Base-by-base conservation (phyloP, 2,888 invertebrate genomes). In the Hymenopus coronatus region DNA sequence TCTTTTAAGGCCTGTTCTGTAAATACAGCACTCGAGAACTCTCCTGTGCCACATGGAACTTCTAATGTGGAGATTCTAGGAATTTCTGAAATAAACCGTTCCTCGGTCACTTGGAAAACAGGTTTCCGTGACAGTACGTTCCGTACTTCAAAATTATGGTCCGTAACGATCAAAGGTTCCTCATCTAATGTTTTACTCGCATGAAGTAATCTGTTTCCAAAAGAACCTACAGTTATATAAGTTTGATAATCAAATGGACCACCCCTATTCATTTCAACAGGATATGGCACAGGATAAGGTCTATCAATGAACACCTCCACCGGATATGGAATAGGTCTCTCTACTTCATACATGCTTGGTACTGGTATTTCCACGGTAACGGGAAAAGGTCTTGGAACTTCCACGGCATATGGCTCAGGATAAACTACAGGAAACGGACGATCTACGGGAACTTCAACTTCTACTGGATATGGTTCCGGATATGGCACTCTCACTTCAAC, bases 381-480 rank as follows among this genome's bases (percentile, higher is more conserved):
- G 27, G 95, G 95, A 90, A 96, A 96, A 92, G 95, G 95, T 15
- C 96, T 96, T 91, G 95, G 94, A 94, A 96, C 96, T 25, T 96
- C 96, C 92, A 95, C 95, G 93, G 96, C 96, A 89, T 96, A 96
- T 90, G 96, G 96, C 85, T 96, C 95, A 93, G 96, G 96, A 88
- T 96, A 96, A 46, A 96, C 84, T 2, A 88, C 84, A 28, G 90
- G 90, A n/a, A 87, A 84, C 7, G 90, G 90, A 2, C 90, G 88
- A 30, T 90, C 90, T 7, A 90, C 90, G 25, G 87, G 87, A 14
- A 82, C 15, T 27, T 87, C 87, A 20, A 89, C 89, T 28, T 87
- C 89, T 25, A 89, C 88, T 8, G 89, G 84, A 90, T 93, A 94
- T 89, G 94, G 94, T 91, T 93, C 92, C 3, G 93, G 93, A 7